A percentile compares a stretch with the other conserved stretches of the same genome.
These are phyloP conservation scores for Esox lucius DNA, from an alignment of 2,797 vertebrate species.

Conservation along the genomic window DNA sequence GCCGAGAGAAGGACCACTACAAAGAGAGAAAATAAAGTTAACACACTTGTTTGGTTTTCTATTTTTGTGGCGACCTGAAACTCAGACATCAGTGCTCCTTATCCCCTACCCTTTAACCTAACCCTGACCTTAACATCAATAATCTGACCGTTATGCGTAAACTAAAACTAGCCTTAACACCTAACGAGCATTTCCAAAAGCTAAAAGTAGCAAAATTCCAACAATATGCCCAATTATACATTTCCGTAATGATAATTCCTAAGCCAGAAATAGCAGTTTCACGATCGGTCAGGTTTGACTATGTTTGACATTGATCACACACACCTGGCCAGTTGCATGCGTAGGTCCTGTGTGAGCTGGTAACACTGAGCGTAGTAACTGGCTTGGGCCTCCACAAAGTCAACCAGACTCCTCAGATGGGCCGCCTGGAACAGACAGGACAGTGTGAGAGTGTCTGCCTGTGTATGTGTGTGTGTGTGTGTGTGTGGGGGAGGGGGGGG, in stretches of 20 bases:
- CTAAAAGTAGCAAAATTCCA: too few species aligned
- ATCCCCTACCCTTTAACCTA: too few species aligned
- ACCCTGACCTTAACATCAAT: too few species aligned
- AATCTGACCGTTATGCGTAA: too few species aligned
- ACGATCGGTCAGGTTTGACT: too few species aligned
- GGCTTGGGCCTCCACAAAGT: conserved; percentile 95
- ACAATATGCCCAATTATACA: too few species aligned
- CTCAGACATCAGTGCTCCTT: too few species aligned
- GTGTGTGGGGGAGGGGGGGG: neutral
- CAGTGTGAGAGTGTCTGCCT: neutral
- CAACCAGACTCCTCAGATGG: conserved; percentile 89
- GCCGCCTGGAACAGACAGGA: conserved; percentile 75
- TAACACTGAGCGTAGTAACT: conserved; percentile 91
- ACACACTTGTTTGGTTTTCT: neutral
- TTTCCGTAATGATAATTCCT: too few species aligned
- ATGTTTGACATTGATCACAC: neutral
- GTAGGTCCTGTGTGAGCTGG: conserved; percentile 91
- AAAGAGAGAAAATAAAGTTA: conserved; percentile 26
- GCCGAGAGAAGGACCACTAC: conserved; percentile 87
- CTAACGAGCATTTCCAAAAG: too few species aligned
- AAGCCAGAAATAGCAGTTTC: too few species aligned
- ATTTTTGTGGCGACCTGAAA: neutral
- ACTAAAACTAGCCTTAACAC: too few species aligned
- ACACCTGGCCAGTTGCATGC: conserved; percentile 91
- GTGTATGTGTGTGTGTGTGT: neutral